These are phyloP conservation scores for Erethizon dorsatum DNA, from an alignment of 2,797 vertebrate species.

Conservation along the genomic window DNA sequence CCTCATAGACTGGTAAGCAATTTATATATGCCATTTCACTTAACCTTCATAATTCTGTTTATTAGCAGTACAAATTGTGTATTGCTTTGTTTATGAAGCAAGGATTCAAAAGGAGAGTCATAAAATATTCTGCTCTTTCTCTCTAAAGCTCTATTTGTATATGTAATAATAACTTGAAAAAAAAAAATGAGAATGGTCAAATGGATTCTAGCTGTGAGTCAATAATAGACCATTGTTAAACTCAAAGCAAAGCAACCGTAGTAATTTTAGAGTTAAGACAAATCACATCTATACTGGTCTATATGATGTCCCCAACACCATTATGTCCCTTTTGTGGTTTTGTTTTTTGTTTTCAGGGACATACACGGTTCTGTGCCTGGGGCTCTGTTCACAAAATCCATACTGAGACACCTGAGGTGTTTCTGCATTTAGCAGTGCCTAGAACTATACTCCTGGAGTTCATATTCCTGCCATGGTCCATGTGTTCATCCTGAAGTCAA, in stretches of 20 bases:
- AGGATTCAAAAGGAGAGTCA: slow-evolving; percentile 40
- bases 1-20: slow-evolving; percentile 1
- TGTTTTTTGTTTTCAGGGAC: neutral
- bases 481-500: neutral
- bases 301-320: neutral
- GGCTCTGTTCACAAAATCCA: neutral
- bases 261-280: neutral
- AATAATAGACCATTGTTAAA: neutral
- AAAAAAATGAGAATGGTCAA: slow-evolving; percentile 57
- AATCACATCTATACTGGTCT: neutral
- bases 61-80: neutral
- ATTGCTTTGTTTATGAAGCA: slow-evolving; percentile 48
- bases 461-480: neutral
- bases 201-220: neutral
- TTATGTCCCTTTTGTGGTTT: neutral
- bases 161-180: neutral
- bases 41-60: slow-evolving; percentile 32
- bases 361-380: neutral
- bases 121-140: neutral
- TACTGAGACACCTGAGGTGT: neutral
- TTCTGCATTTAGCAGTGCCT: neutral
- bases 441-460: neutral
- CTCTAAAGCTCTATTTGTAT: neutral
- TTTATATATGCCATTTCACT: slow-evolving; percentile 47
- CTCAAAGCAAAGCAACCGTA: slow-evolving; percentile 15